Evolutionary conservation across 2,113 vertebrate species (phyloP), one percentile per base, ranked within the genome.

Genomic region (Labeo catla): DNA sequence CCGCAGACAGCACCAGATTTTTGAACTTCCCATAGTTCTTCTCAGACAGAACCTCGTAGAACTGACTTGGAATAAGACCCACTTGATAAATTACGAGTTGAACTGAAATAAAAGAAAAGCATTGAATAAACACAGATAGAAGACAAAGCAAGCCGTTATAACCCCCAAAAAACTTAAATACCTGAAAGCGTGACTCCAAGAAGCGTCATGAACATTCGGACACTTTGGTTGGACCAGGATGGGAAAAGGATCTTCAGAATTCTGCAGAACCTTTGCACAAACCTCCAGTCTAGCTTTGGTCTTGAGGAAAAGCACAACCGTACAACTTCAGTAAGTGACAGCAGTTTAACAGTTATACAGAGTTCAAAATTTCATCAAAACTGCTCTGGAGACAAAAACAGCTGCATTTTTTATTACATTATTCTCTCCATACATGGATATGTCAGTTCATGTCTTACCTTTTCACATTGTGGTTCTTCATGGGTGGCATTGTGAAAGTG

Each of bases 11-110:
- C 0, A 97, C 94, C 88, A 99, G 72, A 0, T 86, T 89, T 88
- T 89, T 95, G 92, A 99, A 99, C 23, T 91, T 93, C 0, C 89
- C 81, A 88, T 95, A 92, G 86, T 98, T 96, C 92, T 96, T 97
- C 90, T 89, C 96, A 61, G 96, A 96, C 39, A 99, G 93, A 61
- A 97, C 96, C 6, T 94, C 93, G 49, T 97, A 99, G 94, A 97
- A 99, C 85, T 95, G 96, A 90, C 98, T 99, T 73, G 98, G 98
- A 81, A 99, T 95, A 87, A 99, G 57, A 3, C 98, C 98, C 88
- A 99, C 97, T 88, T 96, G 98, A 93, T 98, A 99, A 93, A 99
- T 95, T 76, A 99, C 93, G 93, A 99, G 91, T 92, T 99, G 98
- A 89, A 98, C 98, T 99, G 93, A 36, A 36, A 87, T 77, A 54